Evolutionary conservation across 1,140 invertebrate species (phyloP), one percentile per base, ranked within the genome.

Genomic region (Pseudomyrmex cubaensis): DNA sequence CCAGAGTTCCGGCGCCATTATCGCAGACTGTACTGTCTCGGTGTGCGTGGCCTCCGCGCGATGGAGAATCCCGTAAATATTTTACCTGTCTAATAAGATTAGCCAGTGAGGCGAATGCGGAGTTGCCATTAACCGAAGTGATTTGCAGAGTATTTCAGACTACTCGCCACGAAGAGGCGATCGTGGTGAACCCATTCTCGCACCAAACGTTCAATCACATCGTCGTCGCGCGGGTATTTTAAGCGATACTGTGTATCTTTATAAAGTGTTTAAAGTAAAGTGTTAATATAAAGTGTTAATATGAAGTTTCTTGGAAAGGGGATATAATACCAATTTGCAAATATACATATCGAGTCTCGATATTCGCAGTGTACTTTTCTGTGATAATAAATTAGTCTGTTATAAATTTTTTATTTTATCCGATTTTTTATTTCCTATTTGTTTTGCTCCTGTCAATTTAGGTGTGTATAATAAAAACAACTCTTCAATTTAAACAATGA

Each of bases 61-160:
- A 8, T 12, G n/a, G 61, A 25, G 10, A 61, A 15, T 1, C 10
- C 52, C 48, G 73, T 87, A 87, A 87, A 87, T 84, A 75, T 64
- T 66, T 87, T 17, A 86, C 9, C 46, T 62, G 44, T 77, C 22
- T 64, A 62, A 75, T 69, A 73, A 56, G 61, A 87, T 86, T 74
- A 72, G 1, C 17, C 13, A 10, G 15, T 22, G 57, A 59, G n/a
- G 15, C 50, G 56, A 12, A 69, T 9, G 13, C n/a, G 15, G 70
- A 59, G 2, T 57, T 78, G 54, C 67, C 35, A 74, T 84, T 66
- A 73, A 80, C 54, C 15, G 12, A 61, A 80, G 22, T 80, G 66
- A 80, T 80, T 59, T 46, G 54, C 46, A 5, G 44, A 57, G 0
- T 70, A 78, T 69, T 48, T 78, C 35, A 80, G 7, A 64, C 5